These are phyloP conservation scores for Notothenia coriiceps DNA, from an alignment of 2,113 vertebrate species.

Conservation along the genomic window DNA sequence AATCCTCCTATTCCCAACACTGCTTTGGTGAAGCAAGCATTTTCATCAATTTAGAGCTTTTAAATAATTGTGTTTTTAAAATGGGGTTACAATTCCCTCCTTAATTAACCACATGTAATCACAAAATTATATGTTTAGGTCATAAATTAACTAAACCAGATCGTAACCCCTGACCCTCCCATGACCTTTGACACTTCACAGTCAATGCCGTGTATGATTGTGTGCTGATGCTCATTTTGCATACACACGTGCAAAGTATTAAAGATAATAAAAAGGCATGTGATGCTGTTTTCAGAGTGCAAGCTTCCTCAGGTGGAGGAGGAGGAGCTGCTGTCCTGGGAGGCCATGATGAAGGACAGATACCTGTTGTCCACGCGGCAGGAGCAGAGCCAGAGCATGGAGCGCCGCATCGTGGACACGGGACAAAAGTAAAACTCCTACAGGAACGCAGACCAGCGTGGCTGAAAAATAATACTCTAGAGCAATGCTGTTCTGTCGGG, in stretches of 20 bases:
- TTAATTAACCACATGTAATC: too few species aligned
- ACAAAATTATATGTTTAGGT: too few species aligned
- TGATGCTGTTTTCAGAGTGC: conserved; percentile 79
- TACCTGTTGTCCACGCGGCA: conserved; percentile 87
- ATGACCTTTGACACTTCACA: background rate
- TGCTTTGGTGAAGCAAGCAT: background rate
- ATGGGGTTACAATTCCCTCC: background rate
- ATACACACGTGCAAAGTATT: background rate
- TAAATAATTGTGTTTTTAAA: background rate
- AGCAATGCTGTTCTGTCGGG: background rate
- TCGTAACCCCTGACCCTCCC: too few species aligned
- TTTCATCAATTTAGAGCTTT: background rate
- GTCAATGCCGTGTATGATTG: background rate
- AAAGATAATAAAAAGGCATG: background rate
- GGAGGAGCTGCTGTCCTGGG: conserved; percentile 92
- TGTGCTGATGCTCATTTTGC: background rate
- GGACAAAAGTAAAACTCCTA: conserved; percentile 85
- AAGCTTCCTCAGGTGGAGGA: conserved; percentile 88
- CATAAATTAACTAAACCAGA: too few species aligned
- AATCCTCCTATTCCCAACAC: background rate
- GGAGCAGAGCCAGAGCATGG: conserved; percentile 83
- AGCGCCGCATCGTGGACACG: conserved; percentile 88
- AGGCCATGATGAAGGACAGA: conserved; percentile 91
- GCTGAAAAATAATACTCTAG: background rate
- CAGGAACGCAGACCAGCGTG: background rate